Percentiles rank a stretch among this genome's conserved stretches.
Conservation (phyloP, 2,113 vertebrate genomes). For the Zeus faber region DNA sequence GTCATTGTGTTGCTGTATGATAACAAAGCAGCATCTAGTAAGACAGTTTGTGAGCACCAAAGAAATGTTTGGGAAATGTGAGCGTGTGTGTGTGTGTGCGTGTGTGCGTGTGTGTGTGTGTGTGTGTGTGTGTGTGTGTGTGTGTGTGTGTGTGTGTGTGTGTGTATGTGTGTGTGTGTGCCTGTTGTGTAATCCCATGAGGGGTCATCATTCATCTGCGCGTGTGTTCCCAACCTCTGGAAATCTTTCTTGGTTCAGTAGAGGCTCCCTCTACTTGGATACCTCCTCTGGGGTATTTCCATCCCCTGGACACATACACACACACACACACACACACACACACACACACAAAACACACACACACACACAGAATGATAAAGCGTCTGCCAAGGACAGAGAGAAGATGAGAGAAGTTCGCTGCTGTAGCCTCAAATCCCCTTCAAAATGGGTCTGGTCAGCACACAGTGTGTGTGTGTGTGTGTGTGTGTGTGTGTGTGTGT, state of each 20-base stretch:
- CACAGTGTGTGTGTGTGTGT: too few species aligned
- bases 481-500: too few species aligned
- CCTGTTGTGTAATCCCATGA: neutral
- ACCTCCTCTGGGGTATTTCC: constrained; percentile 6
- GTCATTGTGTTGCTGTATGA: neutral
- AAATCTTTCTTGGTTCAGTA: constrained; percentile 52
- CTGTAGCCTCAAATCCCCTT: too few species aligned
- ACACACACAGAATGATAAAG: constrained; percentile 6
- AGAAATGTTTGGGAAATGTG: too few species aligned
- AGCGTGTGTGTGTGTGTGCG: constrained; percentile 9
- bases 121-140: constrained; percentile 18
- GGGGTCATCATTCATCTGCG: neutral
- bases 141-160: neutral
- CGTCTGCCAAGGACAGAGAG: too few species aligned
- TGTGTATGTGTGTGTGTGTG: neutral
- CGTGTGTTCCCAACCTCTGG: constrained; percentile 41
- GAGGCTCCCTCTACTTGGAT: constrained; percentile 17
- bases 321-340: constrained; percentile 11
- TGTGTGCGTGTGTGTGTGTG: constrained; percentile 6
- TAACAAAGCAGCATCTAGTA: constrained; percentile 4
- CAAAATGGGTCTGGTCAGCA: too few species aligned
- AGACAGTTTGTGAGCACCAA: neutral
- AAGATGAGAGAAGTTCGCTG: too few species aligned
- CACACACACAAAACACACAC: constrained; percentile 17
- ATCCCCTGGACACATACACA: constrained; percentile 6